Conservation (phyloP, 2,888 invertebrate genomes). For the Aleiodes alternator region DNA sequence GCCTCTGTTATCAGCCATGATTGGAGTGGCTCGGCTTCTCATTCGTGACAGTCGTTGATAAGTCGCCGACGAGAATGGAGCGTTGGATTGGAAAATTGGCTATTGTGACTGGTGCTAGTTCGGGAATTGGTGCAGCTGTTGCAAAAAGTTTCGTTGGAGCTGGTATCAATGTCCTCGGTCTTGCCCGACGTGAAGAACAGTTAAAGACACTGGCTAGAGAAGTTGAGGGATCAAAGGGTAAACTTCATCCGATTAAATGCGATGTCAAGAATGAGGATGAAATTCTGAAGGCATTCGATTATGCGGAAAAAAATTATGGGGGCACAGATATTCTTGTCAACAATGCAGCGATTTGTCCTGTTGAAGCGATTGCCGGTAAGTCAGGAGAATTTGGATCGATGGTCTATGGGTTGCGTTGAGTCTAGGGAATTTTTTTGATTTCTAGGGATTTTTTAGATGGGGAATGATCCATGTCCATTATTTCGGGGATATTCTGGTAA, state of each 20-base stretch:
- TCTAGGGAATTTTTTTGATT: too few species aligned
- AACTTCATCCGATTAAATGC: slow-evolving; percentile 64
- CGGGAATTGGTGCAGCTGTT: slow-evolving; percentile 79
- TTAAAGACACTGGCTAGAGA: slow-evolving; percentile 66
- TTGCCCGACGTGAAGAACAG: slow-evolving; percentile 76
- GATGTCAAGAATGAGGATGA: slow-evolving; percentile 59
- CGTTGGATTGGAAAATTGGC: slow-evolving; percentile 80
- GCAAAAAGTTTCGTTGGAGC: slow-evolving; percentile 74
- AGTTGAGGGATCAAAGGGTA: slow-evolving; percentile 58
- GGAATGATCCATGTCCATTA: too few species aligned
- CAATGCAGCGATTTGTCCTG: slow-evolving; percentile 73
- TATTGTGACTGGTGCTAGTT: slow-evolving; percentile 81
- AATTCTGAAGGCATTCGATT: slow-evolving; percentile 57
- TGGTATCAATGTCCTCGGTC: slow-evolving; percentile 78
- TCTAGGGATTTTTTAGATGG: too few species aligned
- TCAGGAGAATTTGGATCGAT: not conserved
- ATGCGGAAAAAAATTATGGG: slow-evolving; percentile 65
- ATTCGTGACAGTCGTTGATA: too few species aligned
- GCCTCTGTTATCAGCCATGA: too few species aligned
- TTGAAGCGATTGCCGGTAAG: slow-evolving; percentile 52
- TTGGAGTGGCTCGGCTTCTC: too few species aligned
- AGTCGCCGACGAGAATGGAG: slow-evolving; percentile 72
- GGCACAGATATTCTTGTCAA: slow-evolving; percentile 76
- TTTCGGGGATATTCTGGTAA: too few species aligned
- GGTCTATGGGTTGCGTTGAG: too few species aligned